phyloP scores from a whole-genome alignment of 2,113 vertebrate genomes.

The Oreocharis arfaki region DNA sequence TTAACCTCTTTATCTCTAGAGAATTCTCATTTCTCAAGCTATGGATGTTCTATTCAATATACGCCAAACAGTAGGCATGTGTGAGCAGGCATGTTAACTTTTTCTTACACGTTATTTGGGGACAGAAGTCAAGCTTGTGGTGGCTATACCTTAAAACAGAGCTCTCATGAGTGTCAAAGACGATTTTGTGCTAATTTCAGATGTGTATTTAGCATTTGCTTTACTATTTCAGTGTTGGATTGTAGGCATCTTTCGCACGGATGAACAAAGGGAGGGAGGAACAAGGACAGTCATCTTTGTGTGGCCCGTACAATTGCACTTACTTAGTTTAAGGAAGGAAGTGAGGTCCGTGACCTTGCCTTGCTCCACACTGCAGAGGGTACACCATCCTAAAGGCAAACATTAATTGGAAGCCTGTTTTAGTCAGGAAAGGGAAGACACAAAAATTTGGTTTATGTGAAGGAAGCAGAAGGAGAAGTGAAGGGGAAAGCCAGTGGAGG shows the following conservation, averaged over 20 bases:
- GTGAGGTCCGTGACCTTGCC: conserved; percentile 26
- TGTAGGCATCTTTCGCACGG: not conserved
- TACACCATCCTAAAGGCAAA: conserved; percentile 37
- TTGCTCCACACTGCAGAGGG: conserved; percentile 14
- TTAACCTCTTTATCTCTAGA: conserved; percentile 28
- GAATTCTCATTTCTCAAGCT: not conserved
- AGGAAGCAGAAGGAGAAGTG: not conserved
- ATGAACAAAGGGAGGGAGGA: not conserved
- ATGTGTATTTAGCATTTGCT: not conserved
- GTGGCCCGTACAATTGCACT: not conserved
- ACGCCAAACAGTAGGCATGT: not conserved
- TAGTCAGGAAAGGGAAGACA: conserved; percentile 6
- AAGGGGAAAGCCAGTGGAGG: not conserved
- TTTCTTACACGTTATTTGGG: not conserved
- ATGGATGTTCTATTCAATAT: not conserved
- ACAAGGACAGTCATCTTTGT: conserved; percentile 21
- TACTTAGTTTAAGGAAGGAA: conserved; percentile 48
- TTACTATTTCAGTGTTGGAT: not conserved
- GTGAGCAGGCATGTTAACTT: not conserved
- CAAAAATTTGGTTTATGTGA: not conserved
- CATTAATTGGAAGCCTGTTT: conserved; percentile 46
- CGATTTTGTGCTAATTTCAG: not conserved
- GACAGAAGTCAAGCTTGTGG: not conserved
- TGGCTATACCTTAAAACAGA: not conserved
- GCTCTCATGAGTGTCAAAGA: not conserved